phyloP scores from a whole-genome alignment of 2,888 invertebrate species.

The Myathropa florea region DNA sequence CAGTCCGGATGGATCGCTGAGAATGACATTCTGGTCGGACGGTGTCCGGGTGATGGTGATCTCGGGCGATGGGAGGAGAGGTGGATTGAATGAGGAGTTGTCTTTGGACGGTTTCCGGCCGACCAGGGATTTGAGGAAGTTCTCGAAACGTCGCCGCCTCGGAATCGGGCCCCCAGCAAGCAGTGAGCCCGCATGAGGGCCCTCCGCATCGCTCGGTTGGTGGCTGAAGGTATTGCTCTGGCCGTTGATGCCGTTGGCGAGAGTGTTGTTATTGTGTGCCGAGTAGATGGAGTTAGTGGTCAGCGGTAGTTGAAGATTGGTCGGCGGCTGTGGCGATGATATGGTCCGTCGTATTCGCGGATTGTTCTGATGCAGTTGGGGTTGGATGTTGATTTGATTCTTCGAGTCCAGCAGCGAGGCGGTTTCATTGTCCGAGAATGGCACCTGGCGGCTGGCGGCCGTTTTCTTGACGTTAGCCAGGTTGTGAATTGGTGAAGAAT shows the following conservation, averaged over 20 bases:
- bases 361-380: conserved; percentile 73
- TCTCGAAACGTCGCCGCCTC: conserved; percentile 79
- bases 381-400: conserved; percentile 77
- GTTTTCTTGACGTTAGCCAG: conserved; percentile 80
- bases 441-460: conserved; percentile 74
- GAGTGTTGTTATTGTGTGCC: conserved; percentile 46
- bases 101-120: conserved; percentile 76
- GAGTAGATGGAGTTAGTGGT: conserved; percentile 48
- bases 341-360: conserved; percentile 58
- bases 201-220: conserved; percentile 73
- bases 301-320: conserved; percentile 43
- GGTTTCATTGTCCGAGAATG: conserved; percentile 77
- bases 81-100: conserved; percentile 58
- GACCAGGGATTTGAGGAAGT: conserved; percentile 79
- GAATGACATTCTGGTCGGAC: conserved; percentile 79
- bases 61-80: conserved; percentile 78
- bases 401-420: conserved; percentile 79
- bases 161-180: conserved; percentile 78
- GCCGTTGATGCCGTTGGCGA: conserved; percentile 58
- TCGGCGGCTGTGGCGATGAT: conserved; percentile 52
- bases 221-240: conserved; percentile 54
- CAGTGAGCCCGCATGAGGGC: conserved; percentile 76
- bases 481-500: conserved; percentile 80
- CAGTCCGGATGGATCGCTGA: conserved; percentile 74
- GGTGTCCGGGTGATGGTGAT: conserved; percentile 79